Evolutionary conservation across 1,140 invertebrate genomes (phyloP).

Genomic region (Branchinecta lindahli): DNA sequence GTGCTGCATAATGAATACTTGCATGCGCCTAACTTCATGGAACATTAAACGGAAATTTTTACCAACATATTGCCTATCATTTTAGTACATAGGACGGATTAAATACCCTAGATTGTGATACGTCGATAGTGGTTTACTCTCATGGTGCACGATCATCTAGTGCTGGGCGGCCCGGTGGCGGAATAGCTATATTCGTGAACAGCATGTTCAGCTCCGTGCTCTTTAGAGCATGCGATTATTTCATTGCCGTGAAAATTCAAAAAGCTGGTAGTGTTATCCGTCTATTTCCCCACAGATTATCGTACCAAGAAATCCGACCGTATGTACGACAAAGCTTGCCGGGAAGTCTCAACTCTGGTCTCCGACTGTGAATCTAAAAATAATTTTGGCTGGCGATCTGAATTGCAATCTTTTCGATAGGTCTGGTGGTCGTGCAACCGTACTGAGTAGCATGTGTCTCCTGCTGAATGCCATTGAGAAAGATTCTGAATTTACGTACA

Average conservation of each 20-base stretch:
- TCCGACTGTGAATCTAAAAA: not conserved
- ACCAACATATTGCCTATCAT: not conserved
- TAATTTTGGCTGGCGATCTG: constrained; percentile 5
- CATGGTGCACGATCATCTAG: not conserved
- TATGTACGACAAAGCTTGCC: not conserved
- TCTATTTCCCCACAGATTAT: not conserved
- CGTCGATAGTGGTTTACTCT: not conserved
- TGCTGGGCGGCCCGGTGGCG: not conserved
- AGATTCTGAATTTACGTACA: not conserved
- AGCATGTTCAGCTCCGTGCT: not conserved
- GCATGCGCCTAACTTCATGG: not conserved
- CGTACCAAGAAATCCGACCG: not conserved
- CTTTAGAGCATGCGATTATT: not conserved
- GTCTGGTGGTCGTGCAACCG: not conserved
- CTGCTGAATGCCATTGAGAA: not conserved
- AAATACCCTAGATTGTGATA: not conserved
- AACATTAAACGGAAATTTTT: not conserved
- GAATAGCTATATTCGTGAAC: not conserved
- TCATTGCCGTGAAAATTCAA: not conserved
- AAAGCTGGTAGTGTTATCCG: not conserved
- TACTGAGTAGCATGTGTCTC: not conserved
- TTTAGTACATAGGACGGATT: not conserved
- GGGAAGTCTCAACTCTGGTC: not conserved
- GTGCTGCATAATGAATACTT: not conserved
- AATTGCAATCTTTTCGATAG: constrained; percentile 9